phyloP scores from a whole-genome alignment of 2,113 vertebrate genomes.

The Cygnus atratus region DNA sequence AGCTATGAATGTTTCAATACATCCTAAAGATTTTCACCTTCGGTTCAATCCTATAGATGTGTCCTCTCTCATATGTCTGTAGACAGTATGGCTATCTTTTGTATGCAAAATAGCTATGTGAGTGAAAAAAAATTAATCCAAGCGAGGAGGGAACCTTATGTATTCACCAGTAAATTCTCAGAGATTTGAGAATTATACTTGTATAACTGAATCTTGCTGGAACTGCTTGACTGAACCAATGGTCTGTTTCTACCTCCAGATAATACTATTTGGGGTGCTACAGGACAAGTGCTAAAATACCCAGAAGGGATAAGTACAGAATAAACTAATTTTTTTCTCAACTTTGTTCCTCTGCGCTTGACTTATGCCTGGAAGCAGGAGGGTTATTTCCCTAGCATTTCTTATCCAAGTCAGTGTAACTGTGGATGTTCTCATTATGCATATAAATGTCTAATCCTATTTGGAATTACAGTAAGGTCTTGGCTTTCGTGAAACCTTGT shows the following conservation, averaged over 20 bases:
- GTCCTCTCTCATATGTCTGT: neutral
- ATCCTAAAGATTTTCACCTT: neutral
- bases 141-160: neutral
- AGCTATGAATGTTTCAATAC: neutral
- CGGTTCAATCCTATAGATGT: neutral
- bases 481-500: neutral
- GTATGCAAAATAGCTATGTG: neutral
- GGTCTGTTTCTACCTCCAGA: neutral
- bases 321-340: neutral
- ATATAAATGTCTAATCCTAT: constrained; percentile 47
- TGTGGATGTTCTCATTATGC: constrained; percentile 39
- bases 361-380: neutral
- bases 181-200: neutral
- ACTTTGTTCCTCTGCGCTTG: neutral
- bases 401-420: neutral
- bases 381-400: constrained; percentile 17
- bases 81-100: neutral
- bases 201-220: neutral
- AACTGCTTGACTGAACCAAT: neutral
- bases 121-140: neutral
- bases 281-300: neutral
- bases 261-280: neutral
- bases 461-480: constrained; percentile 23
- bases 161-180: neutral
- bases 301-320: neutral